These are phyloP conservation scores for Saturnia japonica DNA, from an alignment of 2,888 invertebrate genomes.

Conservation along the genomic window DNA sequence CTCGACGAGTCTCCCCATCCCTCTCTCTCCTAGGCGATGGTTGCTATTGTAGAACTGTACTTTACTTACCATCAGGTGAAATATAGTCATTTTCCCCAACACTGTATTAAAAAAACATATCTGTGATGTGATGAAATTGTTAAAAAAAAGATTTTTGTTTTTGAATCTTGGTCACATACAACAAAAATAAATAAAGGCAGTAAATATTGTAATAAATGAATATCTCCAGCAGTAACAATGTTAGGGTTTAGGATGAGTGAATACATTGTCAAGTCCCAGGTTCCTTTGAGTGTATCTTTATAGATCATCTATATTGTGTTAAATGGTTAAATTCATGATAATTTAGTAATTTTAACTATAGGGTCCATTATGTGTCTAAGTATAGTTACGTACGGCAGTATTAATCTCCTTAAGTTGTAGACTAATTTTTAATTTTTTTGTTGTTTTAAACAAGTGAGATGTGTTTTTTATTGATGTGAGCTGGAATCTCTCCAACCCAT, in stretches of 20 bases:
- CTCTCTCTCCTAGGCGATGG: not conserved
- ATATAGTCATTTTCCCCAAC: not conserved
- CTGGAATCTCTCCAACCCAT: not conserved
- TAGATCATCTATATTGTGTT: not conserved
- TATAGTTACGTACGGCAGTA: slow-evolving; percentile 10
- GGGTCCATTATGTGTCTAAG: slow-evolving; percentile 14
- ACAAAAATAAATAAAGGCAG: not conserved
- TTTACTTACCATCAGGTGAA: not conserved
- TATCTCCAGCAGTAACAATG: not conserved
- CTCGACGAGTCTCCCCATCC: not conserved
- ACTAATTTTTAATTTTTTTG: not conserved
- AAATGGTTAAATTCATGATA: not conserved
- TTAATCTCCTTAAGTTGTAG: slow-evolving; percentile 1
- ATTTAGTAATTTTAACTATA: slow-evolving; percentile 14
- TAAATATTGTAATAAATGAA: not conserved
- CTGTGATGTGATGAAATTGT: slow-evolving; percentile 4
- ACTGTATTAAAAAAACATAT: not conserved
- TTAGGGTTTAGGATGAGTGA: slow-evolving; percentile 1
- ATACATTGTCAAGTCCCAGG: not conserved
- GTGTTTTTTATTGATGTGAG: not conserved
- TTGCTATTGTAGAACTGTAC: not conserved
- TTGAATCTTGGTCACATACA: not conserved
- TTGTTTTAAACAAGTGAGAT: not conserved
- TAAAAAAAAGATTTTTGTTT: not conserved
- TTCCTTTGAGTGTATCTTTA: slow-evolving; percentile 14